These are phyloP conservation scores for Tetrax tetrax DNA, from an alignment of 2,113 vertebrate species.

Conservation along the genomic window DNA sequence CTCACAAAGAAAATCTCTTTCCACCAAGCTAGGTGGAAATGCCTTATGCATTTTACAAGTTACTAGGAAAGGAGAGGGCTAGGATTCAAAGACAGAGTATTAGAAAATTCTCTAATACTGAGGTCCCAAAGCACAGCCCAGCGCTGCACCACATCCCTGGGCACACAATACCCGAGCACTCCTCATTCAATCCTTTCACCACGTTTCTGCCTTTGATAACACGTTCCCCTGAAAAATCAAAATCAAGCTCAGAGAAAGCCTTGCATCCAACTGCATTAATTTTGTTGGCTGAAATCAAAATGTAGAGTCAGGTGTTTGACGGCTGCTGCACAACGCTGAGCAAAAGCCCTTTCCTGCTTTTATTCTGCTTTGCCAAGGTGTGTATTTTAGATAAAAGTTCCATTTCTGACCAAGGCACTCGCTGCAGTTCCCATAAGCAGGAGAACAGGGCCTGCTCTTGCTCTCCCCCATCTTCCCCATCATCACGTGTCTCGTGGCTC, in stretches of 20 bases:
- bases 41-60: not conserved
- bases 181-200: not conserved
- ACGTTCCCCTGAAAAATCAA: not conserved
- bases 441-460: not conserved
- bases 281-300: not conserved
- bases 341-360: not conserved
- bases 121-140: not conserved
- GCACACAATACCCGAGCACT: not conserved
- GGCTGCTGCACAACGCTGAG: not conserved
- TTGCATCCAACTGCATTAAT: not conserved
- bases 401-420: fast-evolving
- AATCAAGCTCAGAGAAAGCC: not conserved
- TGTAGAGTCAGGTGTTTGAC: not conserved
- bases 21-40: fast-evolving
- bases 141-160: fast-evolving
- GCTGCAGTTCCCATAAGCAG: fast-evolving
- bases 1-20: not conserved
- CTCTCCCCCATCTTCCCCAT: not conserved
- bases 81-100: not conserved
- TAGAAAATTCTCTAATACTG: not conserved
- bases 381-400: not conserved
- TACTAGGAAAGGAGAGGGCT: not conserved
- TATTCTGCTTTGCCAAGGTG: not conserved
- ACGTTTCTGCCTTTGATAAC: not conserved
- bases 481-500: fast-evolving